Conservation (phyloP, 2,797 vertebrate species). For the Cottoperca gobio region DNA sequence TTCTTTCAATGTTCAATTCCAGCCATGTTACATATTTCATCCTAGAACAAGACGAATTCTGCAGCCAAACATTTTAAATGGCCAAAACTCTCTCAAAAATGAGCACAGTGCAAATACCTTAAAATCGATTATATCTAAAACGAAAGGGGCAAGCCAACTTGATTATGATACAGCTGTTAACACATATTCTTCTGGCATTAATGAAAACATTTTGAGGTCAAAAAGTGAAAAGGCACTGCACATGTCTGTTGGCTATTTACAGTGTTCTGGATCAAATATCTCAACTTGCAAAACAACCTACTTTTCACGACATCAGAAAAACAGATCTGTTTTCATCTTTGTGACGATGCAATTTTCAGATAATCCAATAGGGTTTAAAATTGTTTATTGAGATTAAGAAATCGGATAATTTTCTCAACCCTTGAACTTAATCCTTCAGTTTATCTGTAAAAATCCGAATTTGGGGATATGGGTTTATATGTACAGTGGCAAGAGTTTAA, state of each 20-base stretch:
- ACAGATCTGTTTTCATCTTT: neutral
- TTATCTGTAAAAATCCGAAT: neutral
- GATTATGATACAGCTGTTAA: neutral
- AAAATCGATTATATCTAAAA: neutral
- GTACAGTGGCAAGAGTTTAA: neutral
- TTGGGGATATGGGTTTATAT: neutral
- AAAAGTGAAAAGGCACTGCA: neutral
- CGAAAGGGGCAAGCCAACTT: neutral
- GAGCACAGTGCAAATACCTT: neutral
- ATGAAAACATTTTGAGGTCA: neutral
- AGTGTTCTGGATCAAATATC: neutral
- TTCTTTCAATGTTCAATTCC: neutral
- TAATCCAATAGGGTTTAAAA: neutral
- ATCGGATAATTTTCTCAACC: neutral
- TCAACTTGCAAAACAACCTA: neutral
- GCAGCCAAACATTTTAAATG: neutral
- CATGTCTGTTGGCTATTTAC: neutral
- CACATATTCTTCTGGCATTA: neutral
- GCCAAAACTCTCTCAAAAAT: neutral
- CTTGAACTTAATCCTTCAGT: neutral
- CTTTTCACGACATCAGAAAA: neutral
- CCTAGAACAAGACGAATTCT: neutral
- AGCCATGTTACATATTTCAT: neutral
- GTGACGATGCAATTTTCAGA: neutral
- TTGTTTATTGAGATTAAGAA: conserved; percentile 9